These are phyloP conservation scores for Mycalesis mineus DNA, from an alignment of 2,888 invertebrate species.

Conservation along the genomic window DNA sequence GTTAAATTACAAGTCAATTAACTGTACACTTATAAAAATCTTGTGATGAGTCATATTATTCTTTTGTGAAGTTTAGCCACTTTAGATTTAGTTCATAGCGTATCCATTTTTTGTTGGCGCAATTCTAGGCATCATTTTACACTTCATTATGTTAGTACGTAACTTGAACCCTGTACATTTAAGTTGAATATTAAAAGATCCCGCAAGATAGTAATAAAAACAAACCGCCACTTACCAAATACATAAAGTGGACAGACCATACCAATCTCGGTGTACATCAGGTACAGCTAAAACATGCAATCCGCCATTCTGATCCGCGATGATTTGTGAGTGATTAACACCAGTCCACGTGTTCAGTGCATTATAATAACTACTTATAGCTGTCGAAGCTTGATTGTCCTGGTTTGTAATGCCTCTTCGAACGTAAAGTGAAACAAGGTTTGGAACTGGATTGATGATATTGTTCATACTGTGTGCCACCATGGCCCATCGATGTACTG, in stretches of 20 bases:
- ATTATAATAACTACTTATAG: constrained; percentile 49
- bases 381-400: constrained; percentile 46
- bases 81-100: no score
- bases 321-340: constrained; percentile 48
- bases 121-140: no score
- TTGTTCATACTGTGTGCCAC: constrained; percentile 55
- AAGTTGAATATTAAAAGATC: no score
- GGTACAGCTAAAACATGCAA: constrained; percentile 57
- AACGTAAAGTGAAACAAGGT: constrained; percentile 44
- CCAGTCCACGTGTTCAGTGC: constrained; percentile 55
- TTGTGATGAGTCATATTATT: no score
- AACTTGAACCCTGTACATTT: no score
- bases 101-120: no score
- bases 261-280: constrained; percentile 56
- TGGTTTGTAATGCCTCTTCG: constrained; percentile 45
- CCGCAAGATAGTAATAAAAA: constrained; percentile 18
- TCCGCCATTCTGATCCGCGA: constrained; percentile 48
- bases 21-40: no score
- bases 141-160: no score
- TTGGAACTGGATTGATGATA: constrained; percentile 44
- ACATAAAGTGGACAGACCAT: constrained; percentile 56
- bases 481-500: constrained; percentile 58
- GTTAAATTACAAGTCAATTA: no score
- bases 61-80: no score
- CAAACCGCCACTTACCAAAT: constrained; percentile 73